phyloP scores from a whole-genome alignment of 2,888 invertebrate genomes.

The Pandemis cinnamomeana region DNA sequence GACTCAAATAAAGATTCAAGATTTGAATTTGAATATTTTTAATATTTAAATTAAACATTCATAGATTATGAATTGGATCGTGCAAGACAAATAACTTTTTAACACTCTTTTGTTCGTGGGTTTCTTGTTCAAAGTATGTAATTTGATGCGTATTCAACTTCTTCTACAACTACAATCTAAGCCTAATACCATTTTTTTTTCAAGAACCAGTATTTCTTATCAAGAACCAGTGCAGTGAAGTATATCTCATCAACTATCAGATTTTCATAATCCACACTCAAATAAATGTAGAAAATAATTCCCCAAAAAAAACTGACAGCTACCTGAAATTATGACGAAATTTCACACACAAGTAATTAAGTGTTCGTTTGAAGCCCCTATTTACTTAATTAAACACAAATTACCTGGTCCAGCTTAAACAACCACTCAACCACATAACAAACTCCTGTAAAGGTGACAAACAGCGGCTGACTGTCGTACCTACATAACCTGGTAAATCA shows the following conservation, averaged over 20 bases:
- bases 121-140: too few relatives aligned
- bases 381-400: slow-evolving; percentile 7
- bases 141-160: too few relatives aligned
- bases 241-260: too few relatives aligned
- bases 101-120: too few relatives aligned
- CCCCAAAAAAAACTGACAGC: too few relatives aligned
- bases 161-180: too few relatives aligned
- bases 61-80: slow-evolving; percentile 2
- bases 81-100: neutral
- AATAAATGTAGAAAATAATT: too few relatives aligned
- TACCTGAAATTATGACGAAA: neutral
- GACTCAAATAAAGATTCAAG: neutral
- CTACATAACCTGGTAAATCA: too few relatives aligned
- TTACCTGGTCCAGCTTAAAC: neutral
- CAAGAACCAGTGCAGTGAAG: too few relatives aligned
- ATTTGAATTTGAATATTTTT: neutral
- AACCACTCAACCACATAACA: neutral
- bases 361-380: neutral
- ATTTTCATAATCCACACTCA: too few relatives aligned
- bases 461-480: neutral
- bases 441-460: neutral
- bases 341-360: slow-evolving; percentile 14
- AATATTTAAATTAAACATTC: neutral
- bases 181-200: too few relatives aligned
- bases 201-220: too few relatives aligned